A percentile compares a stretch with the other conserved stretches of the same genome.
Evolutionary conservation across 2,888 invertebrate genomes (phyloP).

Genomic region (Sphaeridia pumilis): DNA sequence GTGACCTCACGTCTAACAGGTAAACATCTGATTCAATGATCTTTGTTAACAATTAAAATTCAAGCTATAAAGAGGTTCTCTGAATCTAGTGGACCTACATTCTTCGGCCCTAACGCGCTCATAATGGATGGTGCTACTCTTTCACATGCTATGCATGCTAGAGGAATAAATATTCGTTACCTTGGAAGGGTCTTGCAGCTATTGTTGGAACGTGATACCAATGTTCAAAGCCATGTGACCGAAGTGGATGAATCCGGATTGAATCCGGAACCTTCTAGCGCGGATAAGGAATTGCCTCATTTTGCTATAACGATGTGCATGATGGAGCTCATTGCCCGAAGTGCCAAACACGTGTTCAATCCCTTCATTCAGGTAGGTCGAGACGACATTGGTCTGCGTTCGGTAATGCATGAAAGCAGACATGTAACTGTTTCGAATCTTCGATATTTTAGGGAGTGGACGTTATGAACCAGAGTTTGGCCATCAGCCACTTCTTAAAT

Average conservation of each 20-base stretch:
- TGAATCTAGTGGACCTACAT: conserved; percentile 33
- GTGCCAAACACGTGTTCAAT: conserved; percentile 89
- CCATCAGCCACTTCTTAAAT: conserved; percentile 91
- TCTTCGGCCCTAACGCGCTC: conserved; percentile 35
- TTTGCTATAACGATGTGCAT: conserved; percentile 84
- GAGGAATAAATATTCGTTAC: conserved; percentile 94
- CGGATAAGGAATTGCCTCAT: conserved; percentile 34
- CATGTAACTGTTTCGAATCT: neutral
- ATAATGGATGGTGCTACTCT: conserved; percentile 82
- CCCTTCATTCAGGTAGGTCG: conserved; percentile 63
- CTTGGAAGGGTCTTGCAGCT: conserved; percentile 50
- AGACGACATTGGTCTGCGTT: neutral
- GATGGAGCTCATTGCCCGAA: conserved; percentile 75
- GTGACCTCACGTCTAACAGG: conserved; percentile 36
- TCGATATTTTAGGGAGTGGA: conserved; percentile 55
- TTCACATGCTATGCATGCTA: conserved; percentile 83
- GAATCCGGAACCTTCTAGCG: conserved; percentile 5
- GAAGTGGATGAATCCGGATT: conserved; percentile 13
- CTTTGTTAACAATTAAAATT: neutral
- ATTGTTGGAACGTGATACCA: conserved; percentile 28
- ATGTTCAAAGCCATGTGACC: conserved; percentile 19
- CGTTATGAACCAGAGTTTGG: conserved; percentile 77
- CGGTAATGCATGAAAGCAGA: neutral
- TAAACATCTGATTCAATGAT: conserved; percentile 12
- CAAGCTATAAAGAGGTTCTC: conserved; percentile 5